Percentiles rank a stretch among this genome's conserved stretches.
Conservation (phyloP, 2,888 invertebrate genomes). For the Drosophila putrida region DNA sequence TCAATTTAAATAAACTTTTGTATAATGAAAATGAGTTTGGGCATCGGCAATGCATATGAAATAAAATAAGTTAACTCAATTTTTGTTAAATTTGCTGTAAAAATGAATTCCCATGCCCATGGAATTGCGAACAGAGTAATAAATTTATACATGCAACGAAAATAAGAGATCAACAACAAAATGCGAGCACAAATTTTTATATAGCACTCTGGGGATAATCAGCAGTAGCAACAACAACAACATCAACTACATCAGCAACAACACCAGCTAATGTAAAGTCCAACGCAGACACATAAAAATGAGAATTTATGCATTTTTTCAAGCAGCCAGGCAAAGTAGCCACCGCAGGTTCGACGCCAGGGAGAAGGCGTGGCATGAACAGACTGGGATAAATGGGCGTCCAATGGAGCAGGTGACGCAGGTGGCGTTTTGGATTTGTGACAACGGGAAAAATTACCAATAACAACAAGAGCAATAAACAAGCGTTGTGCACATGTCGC, state of each 20-base stretch:
- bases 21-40: background rate
- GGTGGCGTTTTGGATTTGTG: constrained; percentile 74
- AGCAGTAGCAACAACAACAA: constrained; percentile 31
- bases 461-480: constrained; percentile 54
- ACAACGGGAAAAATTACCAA: constrained; percentile 41
- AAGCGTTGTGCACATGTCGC: constrained; percentile 61
- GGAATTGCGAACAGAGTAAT: constrained; percentile 57
- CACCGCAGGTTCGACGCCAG: constrained; percentile 49
- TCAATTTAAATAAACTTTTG: background rate
- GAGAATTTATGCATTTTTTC: constrained; percentile 75
- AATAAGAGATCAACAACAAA: constrained; percentile 61
- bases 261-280: constrained; percentile 74
- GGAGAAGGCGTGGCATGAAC: constrained; percentile 7
- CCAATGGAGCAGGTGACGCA: constrained; percentile 66
- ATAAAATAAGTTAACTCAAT: constrained; percentile 44
- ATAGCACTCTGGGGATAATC: constrained; percentile 77
- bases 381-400: constrained; percentile 16
- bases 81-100: constrained; percentile 36
- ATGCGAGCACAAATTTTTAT: constrained; percentile 64
- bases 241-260: constrained; percentile 23
- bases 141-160: constrained; percentile 64
- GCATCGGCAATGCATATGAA: constrained; percentile 12
- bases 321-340: constrained; percentile 56
- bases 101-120: constrained; percentile 45
- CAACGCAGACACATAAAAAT: constrained; percentile 76